A percentile compares a stretch with the other conserved stretches of the same genome.
Conservation (phyloP, 2,797 vertebrate species). For the Microhierax caerulescens region DNA sequence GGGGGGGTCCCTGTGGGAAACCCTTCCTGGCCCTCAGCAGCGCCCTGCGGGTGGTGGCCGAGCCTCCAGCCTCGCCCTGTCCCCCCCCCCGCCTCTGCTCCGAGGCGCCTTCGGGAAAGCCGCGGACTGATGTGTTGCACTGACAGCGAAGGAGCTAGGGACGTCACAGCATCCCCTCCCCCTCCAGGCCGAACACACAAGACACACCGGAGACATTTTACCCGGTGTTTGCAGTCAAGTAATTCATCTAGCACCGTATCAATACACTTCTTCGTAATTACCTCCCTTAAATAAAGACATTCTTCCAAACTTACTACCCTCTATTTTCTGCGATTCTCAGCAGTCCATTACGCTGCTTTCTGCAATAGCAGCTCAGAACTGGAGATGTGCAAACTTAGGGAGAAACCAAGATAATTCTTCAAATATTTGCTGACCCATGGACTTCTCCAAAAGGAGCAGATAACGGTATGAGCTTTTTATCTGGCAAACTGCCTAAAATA, state of each 20-base stretch:
- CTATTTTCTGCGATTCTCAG: fast-evolving
- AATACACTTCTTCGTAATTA: background rate
- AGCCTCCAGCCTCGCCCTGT: background rate
- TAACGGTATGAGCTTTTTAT: background rate
- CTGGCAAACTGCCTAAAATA: slow-evolving; percentile 9
- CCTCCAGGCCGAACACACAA: background rate
- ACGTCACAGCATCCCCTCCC: background rate
- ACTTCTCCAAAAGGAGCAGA: background rate
- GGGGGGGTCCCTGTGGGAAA: background rate
- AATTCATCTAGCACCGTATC: background rate
- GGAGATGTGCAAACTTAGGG: background rate
- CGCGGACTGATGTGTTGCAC: too few species aligned
- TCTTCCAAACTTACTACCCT: background rate
- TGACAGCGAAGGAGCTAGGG: background rate
- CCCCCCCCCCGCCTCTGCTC: background rate
- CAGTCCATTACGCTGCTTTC: background rate
- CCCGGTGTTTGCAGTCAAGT: background rate
- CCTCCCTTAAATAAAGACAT: background rate
- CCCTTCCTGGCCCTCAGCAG: background rate
- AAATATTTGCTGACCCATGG: background rate
- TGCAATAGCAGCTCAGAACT: background rate
- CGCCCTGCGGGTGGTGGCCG: fast-evolving
- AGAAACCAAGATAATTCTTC: background rate
- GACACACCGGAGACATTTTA: background rate
- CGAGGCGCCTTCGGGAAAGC: fast-evolving